A percentile compares a stretch with the other conserved stretches of the same genome.
Conservation (phyloP, 2,797 vertebrate species). For the Morelia viridis region DNA sequence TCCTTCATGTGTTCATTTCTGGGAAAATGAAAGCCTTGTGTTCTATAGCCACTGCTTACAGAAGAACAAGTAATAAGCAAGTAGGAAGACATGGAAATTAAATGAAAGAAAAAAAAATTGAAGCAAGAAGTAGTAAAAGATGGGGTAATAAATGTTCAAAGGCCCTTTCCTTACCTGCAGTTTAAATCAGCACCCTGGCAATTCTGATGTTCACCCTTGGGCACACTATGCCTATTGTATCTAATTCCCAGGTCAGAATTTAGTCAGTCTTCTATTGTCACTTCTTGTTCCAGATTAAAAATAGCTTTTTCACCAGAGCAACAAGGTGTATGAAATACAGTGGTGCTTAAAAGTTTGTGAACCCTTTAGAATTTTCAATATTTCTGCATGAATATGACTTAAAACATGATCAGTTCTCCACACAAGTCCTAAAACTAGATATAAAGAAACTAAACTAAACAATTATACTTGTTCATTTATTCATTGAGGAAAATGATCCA, state of each 20-base stretch:
- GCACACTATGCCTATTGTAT: neutral
- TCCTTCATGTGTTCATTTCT: neutral
- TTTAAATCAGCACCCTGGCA: neutral
- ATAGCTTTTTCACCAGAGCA: neutral
- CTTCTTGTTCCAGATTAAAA: neutral
- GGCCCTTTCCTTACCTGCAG: neutral
- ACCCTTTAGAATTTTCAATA: neutral
- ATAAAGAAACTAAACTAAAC: neutral
- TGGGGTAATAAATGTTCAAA: neutral
- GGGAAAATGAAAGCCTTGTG: neutral
- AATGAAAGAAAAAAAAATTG: neutral
- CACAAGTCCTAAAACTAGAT: neutral
- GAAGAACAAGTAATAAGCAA: neutral
- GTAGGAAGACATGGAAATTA: neutral
- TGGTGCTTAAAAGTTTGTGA: neutral
- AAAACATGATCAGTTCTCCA: neutral
- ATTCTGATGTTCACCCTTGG: neutral
- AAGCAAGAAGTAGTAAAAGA: neutral
- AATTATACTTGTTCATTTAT: neutral
- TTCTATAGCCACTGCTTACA: neutral
- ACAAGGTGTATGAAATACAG: neutral
- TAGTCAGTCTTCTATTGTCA: neutral
- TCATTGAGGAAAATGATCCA: neutral
- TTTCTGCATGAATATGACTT: neutral
- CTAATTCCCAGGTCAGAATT: neutral